phyloP scores from a whole-genome alignment of 1,140 invertebrate genomes.

The Acromyrmex heyeri region DNA sequence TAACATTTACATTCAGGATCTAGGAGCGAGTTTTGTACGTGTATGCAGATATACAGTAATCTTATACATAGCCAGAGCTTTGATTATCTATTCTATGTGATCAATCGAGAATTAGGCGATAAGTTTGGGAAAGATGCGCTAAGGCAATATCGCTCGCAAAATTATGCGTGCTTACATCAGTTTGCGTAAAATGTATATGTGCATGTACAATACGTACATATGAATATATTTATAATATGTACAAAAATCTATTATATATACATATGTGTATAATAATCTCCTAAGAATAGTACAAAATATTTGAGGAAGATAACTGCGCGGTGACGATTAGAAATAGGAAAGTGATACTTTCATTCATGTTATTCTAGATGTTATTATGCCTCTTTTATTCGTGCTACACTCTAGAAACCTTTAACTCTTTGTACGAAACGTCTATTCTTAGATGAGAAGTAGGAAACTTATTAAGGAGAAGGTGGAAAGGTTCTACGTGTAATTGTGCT shows the following conservation, averaged over 20 bases:
- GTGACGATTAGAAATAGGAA: slow-evolving; percentile 50
- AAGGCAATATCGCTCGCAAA: slow-evolving; percentile 29
- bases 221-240: slow-evolving; percentile 59
- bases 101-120: slow-evolving; percentile 42
- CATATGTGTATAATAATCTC: slow-evolving; percentile 70
- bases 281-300: slow-evolving; percentile 71
- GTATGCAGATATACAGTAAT: slow-evolving; percentile 36
- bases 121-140: slow-evolving; percentile 33
- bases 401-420: slow-evolving; percentile 15
- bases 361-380: slow-evolving; percentile 46
- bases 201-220: slow-evolving; percentile 32
- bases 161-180: slow-evolving; percentile 38
- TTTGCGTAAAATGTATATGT: slow-evolving; percentile 57
- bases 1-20: slow-evolving; percentile 8
- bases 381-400: background rate
- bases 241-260: slow-evolving; percentile 64
- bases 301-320: slow-evolving; percentile 59
- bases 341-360: slow-evolving; percentile 42
- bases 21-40: background rate
- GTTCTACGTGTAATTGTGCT: background rate
- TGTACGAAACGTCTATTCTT: background rate
- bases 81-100: slow-evolving; percentile 48
- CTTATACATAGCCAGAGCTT: slow-evolving; percentile 11
- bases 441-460: slow-evolving; percentile 13
- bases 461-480: slow-evolving; percentile 23